Evolutionary conservation across 2,797 vertebrate genomes (phyloP).

Genomic region (Glyptemys insculpta): DNA sequence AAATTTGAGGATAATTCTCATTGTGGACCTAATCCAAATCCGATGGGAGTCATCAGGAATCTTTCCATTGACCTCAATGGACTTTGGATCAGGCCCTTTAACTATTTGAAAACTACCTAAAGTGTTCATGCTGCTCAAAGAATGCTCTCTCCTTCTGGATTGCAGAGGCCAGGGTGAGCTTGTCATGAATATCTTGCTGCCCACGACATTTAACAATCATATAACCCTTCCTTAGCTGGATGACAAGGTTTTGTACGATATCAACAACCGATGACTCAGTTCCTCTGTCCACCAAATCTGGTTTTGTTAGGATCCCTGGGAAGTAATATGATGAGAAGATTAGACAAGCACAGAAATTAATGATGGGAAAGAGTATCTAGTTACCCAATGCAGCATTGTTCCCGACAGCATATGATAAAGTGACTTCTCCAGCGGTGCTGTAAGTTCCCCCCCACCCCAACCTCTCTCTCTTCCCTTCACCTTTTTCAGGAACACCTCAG

Average conservation of each 20-base stretch:
- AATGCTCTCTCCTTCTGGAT: conserved; percentile 85
- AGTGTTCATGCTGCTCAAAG: conserved; percentile 83
- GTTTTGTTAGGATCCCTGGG: conserved; percentile 93
- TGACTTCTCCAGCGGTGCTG: accelerated
- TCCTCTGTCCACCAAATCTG: conserved; percentile 91
- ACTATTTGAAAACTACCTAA: conserved; percentile 76
- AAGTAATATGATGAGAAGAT: neutral
- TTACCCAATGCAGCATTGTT: accelerated
- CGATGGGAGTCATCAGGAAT: neutral
- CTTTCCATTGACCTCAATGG: neutral
- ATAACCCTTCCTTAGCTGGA: conserved; percentile 90
- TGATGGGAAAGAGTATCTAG: neutral
- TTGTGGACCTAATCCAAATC: neutral
- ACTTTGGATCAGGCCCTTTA: neutral
- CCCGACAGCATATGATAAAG: neutral
- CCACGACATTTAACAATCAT: conserved; percentile 92
- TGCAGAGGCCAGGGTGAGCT: conserved; percentile 82
- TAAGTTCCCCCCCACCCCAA: neutral
- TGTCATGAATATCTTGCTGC: conserved; percentile 88
- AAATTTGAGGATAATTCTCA: accelerated
- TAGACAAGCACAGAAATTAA: accelerated
- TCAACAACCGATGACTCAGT: conserved; percentile 84
- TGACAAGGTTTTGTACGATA: conserved; percentile 83
- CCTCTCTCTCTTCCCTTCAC: neutral
- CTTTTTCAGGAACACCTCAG: neutral